Evolutionary conservation across 2,797 vertebrate genomes (phyloP).

Genomic region (Balearica regulorum): DNA sequence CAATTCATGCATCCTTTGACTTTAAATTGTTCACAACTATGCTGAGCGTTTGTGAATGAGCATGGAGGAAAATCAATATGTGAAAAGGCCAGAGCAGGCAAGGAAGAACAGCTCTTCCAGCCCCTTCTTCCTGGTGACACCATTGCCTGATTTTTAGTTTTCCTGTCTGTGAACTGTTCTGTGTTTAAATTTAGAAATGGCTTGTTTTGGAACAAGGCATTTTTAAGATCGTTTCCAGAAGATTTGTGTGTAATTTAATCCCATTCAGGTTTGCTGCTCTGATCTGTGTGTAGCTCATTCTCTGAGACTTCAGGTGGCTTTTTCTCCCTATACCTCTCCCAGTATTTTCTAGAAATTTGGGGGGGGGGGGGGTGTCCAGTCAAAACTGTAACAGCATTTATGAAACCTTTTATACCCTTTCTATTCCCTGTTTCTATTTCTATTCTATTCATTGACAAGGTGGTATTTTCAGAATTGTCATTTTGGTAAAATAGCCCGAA

Average conservation of each 20-base stretch:
- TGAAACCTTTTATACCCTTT: neutral
- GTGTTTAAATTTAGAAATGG: conserved; percentile 44
- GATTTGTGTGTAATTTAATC: conserved; percentile 27
- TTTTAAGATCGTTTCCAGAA: conserved; percentile 29
- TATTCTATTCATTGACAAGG: neutral
- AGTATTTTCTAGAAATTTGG: neutral
- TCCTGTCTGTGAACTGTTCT: neutral
- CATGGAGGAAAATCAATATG: neutral
- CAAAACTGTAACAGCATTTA: neutral
- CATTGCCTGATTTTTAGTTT: neutral
- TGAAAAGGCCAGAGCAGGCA: neutral
- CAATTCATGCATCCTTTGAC: conserved; percentile 30
- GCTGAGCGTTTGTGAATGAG: conserved; percentile 37
- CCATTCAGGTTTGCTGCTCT: neutral
- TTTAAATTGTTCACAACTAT: conserved; percentile 24
- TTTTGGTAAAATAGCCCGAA: neutral
- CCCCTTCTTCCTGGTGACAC: neutral
- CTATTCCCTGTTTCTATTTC: neutral
- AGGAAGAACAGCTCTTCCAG: neutral
- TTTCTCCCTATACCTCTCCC: neutral
- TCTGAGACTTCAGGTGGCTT: neutral
- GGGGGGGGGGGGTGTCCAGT: neutral
- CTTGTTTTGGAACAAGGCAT: conserved; percentile 29
- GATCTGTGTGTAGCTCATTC: neutral
- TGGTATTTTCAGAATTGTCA: neutral